Evolutionary conservation across 1,140 invertebrate species (phyloP), one percentile per base, ranked within the genome.

Genomic region (Pentalonia nigronervosa): DNA sequence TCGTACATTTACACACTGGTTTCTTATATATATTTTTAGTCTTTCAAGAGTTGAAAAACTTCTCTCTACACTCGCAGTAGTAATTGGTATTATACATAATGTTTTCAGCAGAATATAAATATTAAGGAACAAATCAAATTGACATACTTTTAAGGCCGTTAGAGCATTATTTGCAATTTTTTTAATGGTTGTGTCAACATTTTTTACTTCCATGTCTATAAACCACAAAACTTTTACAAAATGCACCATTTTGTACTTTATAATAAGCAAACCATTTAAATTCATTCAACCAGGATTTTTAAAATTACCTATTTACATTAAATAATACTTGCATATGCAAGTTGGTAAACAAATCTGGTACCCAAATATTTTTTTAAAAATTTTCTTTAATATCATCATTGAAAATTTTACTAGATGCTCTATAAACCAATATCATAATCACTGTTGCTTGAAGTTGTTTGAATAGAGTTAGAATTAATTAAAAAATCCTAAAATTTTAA

Each of bases 191-290:
- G 20, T 53, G 2, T 34, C n/a, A 81, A n/a, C 8, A 1, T 36
- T 81, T 81, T 81, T 81, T n/a, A 60, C 56, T 60, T 60, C 56
- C 56, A 60, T 14, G 56, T 25, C 25, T 23, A 30, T 25, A 60
- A 60, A 60, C 56, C 11, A 60, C 60, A 67, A 2, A 34, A 25
- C 23, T 67, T 47, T 47, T 47, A 47, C 45, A 47, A 47, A 47
- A 60, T 60, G 56, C 56, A 25, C 56, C 56, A 60, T 60, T 60
- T 60, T 60, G 56, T 60, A 60, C 23, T 60, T 60, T 60, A 60
- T 14, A 60, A 60, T 60, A 76, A 76, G 60, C 60, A n/a, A n/a
- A 76, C 60, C 60, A 76, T 76, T 76, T 76, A 76, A 76, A 76
- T 30, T 76, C 25, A 76, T 76, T 11, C 60, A 76, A 76, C 60